phyloP scores from a whole-genome alignment of 2,797 vertebrate genomes.

The Antennarius maculatus region DNA sequence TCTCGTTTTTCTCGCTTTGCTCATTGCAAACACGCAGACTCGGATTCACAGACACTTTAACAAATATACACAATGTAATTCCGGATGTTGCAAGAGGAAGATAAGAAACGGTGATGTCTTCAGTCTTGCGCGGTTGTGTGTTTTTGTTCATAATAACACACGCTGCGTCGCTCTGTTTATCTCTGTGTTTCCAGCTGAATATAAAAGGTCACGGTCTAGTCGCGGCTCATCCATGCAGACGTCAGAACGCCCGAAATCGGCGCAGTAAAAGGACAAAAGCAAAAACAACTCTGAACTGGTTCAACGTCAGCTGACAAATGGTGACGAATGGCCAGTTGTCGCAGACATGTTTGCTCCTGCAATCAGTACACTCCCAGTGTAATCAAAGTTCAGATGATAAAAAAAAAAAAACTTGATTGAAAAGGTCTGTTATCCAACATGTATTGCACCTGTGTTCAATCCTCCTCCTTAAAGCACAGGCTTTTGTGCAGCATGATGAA shows the following conservation, averaged over 20 bases:
- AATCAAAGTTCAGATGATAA: constrained; percentile 38
- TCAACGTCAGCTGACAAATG: constrained; percentile 51
- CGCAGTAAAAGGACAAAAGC: constrained; percentile 28
- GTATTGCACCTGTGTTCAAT: constrained; percentile 15
- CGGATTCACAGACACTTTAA: constrained; percentile 11
- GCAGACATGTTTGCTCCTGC: constrained; percentile 28
- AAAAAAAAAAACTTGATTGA: constrained; percentile 28
- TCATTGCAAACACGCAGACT: constrained; percentile 16
- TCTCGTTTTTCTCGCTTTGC: neutral
- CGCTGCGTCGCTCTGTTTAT: constrained; percentile 14
- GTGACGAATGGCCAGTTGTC: constrained; percentile 56
- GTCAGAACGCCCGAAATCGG: constrained; percentile 22
- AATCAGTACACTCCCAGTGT: constrained; percentile 34
- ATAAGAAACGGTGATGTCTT: constrained; percentile 17
- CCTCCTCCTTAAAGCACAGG: neutral
- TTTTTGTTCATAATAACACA: constrained; percentile 13
- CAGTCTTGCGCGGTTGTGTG: neutral
- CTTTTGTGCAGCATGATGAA: constrained; percentile 15
- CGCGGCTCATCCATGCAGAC: constrained; percentile 29
- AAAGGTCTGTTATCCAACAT: constrained; percentile 21
- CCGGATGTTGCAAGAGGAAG: constrained; percentile 26
- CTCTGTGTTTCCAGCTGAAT: constrained; percentile 42
- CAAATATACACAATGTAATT: constrained; percentile 28
- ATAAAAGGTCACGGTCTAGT: constrained; percentile 45
- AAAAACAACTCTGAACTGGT: constrained; percentile 23